A percentile compares a stretch with the other conserved stretches of the same genome.
phyloP scores from a whole-genome alignment of 1,140 invertebrate species.

The Trachymyrmex cornetzi region DNA sequence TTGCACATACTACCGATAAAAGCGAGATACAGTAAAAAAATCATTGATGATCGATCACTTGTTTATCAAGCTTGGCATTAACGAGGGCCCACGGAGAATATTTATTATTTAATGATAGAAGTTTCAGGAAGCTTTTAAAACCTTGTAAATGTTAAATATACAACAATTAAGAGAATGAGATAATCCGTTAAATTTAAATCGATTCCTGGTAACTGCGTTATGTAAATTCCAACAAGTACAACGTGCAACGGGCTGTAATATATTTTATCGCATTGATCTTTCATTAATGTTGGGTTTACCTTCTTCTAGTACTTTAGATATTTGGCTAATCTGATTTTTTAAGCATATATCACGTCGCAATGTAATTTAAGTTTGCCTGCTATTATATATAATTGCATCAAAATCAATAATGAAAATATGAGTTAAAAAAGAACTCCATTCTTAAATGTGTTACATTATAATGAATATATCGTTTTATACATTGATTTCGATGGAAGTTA shows the following conservation, averaged over 20 bases:
- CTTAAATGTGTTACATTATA: background rate
- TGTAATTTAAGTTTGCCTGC: background rate
- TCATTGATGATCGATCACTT: background rate
- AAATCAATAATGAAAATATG: background rate
- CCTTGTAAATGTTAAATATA: conserved; percentile 18
- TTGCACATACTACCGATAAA: background rate
- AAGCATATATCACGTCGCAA: background rate
- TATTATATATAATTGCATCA: conserved; percentile 3
- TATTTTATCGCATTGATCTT: conserved; percentile 15
- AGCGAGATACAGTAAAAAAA: background rate
- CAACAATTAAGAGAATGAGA: conserved; percentile 13
- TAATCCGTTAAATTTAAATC: conserved; percentile 36
- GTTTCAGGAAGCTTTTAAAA: conserved; percentile 10
- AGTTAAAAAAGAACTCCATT: background rate
- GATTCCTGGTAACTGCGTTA: conserved; percentile 19
- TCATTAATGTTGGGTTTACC: background rate
- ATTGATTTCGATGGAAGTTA: background rate
- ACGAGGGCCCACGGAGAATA: background rate
- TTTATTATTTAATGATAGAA: conserved; percentile 12
- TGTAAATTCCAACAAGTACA: conserved; percentile 36
- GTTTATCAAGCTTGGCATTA: conserved; percentile 1
- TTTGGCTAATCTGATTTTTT: background rate
- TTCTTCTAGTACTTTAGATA: conserved; percentile 3
- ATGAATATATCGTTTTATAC: background rate
- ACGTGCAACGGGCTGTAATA: conserved; percentile 15